A percentile compares a stretch with the other conserved stretches of the same genome.
Conservation (phyloP, 2,113 vertebrate genomes). For the Thoracochromis brauschi region DNA sequence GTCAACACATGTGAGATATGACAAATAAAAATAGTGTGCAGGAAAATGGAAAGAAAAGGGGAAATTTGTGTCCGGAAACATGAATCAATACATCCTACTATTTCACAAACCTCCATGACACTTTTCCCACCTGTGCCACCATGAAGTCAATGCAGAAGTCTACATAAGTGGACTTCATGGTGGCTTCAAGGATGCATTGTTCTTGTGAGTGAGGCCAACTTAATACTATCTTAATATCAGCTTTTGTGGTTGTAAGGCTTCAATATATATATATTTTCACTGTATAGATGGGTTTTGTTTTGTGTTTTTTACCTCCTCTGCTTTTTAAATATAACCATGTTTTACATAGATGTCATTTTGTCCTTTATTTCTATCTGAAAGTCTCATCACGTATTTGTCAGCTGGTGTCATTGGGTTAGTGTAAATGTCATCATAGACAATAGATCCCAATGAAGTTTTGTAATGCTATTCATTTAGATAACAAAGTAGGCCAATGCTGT, state of each 20-base stretch:
- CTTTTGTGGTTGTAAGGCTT: neutral
- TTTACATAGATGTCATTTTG: neutral
- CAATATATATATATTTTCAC: neutral
- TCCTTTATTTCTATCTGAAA: neutral
- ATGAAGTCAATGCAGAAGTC: neutral
- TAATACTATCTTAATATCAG: neutral
- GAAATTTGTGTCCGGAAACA: neutral
- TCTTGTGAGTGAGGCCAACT: neutral
- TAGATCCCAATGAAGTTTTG: neutral
- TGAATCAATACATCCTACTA: neutral
- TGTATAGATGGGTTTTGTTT: neutral
- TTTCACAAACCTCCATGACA: neutral
- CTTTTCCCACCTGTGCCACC: rapidly evolving
- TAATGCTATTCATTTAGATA: neutral
- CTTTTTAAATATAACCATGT: neutral
- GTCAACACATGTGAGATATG: neutral
- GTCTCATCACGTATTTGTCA: neutral
- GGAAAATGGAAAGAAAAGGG: neutral
- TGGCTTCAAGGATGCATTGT: neutral
- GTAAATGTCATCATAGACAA: neutral
- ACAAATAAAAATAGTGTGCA: neutral
- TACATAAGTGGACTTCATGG: neutral
- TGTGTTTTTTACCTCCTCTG: neutral
- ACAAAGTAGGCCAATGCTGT: slow-evolving; percentile 28
- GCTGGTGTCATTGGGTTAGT: neutral